Base-by-base conservation (phyloP, 1,140 invertebrate genomes). In the Thaumetopoea pityocampa region DNA sequence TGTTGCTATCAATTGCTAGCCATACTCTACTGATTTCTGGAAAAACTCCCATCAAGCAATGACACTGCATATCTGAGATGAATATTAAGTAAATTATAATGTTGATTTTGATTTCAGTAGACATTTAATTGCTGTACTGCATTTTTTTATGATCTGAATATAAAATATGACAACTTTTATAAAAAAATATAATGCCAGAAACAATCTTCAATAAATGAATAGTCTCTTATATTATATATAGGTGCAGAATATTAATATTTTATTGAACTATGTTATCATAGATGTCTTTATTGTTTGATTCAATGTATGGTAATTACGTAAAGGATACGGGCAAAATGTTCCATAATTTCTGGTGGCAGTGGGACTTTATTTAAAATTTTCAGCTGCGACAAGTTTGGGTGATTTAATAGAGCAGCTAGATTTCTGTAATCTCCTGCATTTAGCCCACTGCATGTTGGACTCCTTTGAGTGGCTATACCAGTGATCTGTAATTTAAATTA, bases 1-100 rank as follows among this genome's bases (percentile, higher is more conserved):
- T 95, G 86, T 98, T 96, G 67, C 94, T 98, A 68, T 99, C 98
- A 65, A 99, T 96, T 12, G 96, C 96, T 9, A 99, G 80, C 97
- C 97, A 99, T 0, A 97, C 97, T 69, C 98, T 88, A 14, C 92
- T 93, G 54, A 99, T 98, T 74, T 98, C 96, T 40, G 96, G 93
- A 86, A 99, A 98, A 3, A 99, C 80, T 3, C 98, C 98, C 94
- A 98, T 98, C 84, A 94, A 91, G 72, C 95, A 98, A 69, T 97
- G 95, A 58, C 93, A 96, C 83, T 97, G 95, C 87, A 96, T 92
- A 87, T 94, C 94, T 96, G 64, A 45, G 16, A 15, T 24, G 27
- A 22, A n/a, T 51, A 30, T 23, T 64, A 53, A 65, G 53, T 37
- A 62, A 58, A 50, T 35, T 20, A 37, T 20, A 37, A 23, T 30